Base-by-base conservation (phyloP, 2,888 invertebrate species). In the Spatulosminthurus flaviceps region DNA sequence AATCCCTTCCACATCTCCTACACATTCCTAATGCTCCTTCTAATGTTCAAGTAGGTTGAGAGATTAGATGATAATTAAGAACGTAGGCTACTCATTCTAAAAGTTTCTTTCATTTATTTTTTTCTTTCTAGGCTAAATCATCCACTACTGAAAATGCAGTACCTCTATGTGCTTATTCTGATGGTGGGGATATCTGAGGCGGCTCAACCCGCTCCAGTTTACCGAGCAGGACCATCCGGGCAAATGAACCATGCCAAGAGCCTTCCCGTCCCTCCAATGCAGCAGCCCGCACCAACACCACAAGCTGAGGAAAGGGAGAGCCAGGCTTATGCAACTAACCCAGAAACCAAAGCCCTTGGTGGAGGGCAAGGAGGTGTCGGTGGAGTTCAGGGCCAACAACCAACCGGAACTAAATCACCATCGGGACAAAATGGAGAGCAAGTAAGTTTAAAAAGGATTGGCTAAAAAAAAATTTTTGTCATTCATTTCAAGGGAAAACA, bases 261-360 rank as follows among this genome's bases (percentile, higher is more conserved):
- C 60, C 2, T 7, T 22, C 64, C 26, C 4, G 22, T 2, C 7
- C 29, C 61, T n/a, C 64, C 64, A 9, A 9, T 28, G 1, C 43
- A 42, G 41, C 64, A 22, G 16, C 4, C 4, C 11, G 24, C 21
- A 22, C 11, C 28, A 19, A 74, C n/a, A 21, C 76, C 74, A 13
- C 16, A 34, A 4, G 82, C 82, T 19, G 81, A 82, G 41, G 80
- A 82, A 64, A 78, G 82, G 4, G 82, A 82, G 42, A 77, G 81
- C 51, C 77, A 34, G 29, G 79, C 67, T 16, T 80, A 72, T 34
- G 70, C 60, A 24, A n/a, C 34, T 41, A 64, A 75, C 7, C 42
- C 41, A 26, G 66, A 66, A n/a, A 34, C 29, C n/a, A 66, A 51
- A 9, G 28, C 22, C 1, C 16, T n/a, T 2, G 74, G 1, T 26